phyloP scores from a whole-genome alignment of 1,140 invertebrate genomes.

The Panagrolaimus sp. region DNA sequence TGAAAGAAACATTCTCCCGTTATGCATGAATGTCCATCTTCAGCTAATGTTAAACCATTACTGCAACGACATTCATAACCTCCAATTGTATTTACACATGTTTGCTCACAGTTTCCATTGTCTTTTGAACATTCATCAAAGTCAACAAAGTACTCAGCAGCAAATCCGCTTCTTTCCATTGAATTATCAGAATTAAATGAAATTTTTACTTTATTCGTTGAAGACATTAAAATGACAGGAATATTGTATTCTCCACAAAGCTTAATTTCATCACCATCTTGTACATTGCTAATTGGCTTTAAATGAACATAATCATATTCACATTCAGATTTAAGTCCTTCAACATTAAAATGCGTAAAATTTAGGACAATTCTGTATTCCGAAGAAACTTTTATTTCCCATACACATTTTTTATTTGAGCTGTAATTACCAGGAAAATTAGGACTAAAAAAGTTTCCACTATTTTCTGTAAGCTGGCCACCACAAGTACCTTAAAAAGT shows the following conservation, averaged over 20 bases:
- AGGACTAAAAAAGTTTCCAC: slow-evolving; percentile 86
- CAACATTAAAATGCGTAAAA: slow-evolving; percentile 94
- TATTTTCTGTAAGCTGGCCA: slow-evolving; percentile 75
- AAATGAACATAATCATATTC: slow-evolving; percentile 38
- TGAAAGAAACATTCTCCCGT: slow-evolving; percentile 72
- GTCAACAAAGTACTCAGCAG: slow-evolving; percentile 13
- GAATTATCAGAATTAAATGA: slow-evolving; percentile 38
- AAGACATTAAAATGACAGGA: slow-evolving; percentile 33
- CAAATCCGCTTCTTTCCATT: slow-evolving; percentile 37
- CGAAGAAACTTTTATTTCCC: slow-evolving; percentile 87
- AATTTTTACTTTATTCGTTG: slow-evolving; percentile 27
- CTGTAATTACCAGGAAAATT: slow-evolving; percentile 92
- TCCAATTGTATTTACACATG: slow-evolving; percentile 88
- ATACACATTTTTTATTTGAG: slow-evolving; percentile 86
- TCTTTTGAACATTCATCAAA: slow-evolving; percentile 84
- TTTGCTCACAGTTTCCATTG: slow-evolving; percentile 93
- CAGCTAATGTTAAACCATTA: slow-evolving; percentile 87
- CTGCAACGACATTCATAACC: slow-evolving; percentile 89
- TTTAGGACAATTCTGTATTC: slow-evolving; percentile 89
- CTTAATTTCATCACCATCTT: not conserved
- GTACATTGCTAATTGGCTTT: slow-evolving; percentile 6
- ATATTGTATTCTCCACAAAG: slow-evolving; percentile 26
- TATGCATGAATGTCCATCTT: slow-evolving; percentile 89
- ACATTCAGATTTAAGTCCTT: slow-evolving; percentile 73
- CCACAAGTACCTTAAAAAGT: slow-evolving; percentile 75